Percentiles rank a stretch among this genome's conserved stretches.
phyloP scores from a whole-genome alignment of 2,797 vertebrate species.

The Phoebastria nigripes region DNA sequence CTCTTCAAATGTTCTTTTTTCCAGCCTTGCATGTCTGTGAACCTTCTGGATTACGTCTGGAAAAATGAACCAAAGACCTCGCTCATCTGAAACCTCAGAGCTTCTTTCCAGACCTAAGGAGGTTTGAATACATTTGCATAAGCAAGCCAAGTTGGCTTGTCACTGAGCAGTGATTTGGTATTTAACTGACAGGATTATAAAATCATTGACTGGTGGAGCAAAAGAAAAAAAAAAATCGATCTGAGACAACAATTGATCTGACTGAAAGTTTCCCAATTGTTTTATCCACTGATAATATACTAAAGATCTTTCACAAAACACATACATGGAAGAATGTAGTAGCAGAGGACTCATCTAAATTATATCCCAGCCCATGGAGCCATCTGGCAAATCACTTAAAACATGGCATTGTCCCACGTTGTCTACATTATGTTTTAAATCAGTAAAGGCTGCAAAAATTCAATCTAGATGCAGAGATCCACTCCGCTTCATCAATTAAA shows the following conservation, averaged over 20 bases:
- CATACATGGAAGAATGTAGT: not conserved
- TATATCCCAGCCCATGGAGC: not conserved
- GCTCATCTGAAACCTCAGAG: not conserved
- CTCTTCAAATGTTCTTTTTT: not conserved
- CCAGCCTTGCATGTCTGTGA: not conserved
- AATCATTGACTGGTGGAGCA: not conserved
- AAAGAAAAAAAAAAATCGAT: not conserved
- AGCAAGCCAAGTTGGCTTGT: not conserved
- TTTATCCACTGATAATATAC: not conserved
- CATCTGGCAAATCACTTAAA: conserved; percentile 23
- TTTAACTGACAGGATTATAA: not conserved
- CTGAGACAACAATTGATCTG: not conserved
- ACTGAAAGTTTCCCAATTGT: not conserved
- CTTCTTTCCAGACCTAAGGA: not conserved
- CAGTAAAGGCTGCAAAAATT: not conserved
- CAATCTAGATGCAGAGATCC: not conserved
- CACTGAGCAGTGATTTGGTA: not conserved
- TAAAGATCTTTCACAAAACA: not conserved
- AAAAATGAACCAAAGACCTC: not conserved
- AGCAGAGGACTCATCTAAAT: not conserved
- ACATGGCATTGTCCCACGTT: not conserved
- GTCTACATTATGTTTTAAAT: not conserved
- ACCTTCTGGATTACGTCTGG: not conserved
- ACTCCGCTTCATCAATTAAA: not conserved
- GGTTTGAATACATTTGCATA: not conserved